Percentiles rank a stretch among this genome's conserved stretches.
Evolutionary conservation across 2,888 invertebrate species (phyloP).

Genomic region (Auanema sp.): DNA sequence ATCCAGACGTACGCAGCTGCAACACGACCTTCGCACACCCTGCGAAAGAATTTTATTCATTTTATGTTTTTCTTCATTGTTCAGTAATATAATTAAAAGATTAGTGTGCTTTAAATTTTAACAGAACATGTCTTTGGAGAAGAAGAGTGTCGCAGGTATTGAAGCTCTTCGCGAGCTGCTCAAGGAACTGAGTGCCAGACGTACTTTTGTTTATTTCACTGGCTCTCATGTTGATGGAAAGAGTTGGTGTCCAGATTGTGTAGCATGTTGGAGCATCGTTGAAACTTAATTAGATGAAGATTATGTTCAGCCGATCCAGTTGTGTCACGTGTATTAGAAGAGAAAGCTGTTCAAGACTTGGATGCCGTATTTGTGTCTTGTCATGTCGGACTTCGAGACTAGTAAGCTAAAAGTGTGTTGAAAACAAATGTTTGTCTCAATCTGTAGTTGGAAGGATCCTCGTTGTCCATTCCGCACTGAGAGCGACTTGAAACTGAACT

Average conservation of each 20-base stretch:
- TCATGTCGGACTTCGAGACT: slow-evolving; percentile 39
- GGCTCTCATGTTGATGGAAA: slow-evolving; percentile 40
- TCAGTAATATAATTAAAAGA: too few relatives aligned
- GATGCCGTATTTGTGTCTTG: slow-evolving; percentile 36
- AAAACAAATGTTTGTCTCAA: not conserved
- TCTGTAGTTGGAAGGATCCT: slow-evolving; percentile 43
- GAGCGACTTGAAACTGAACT: slow-evolving; percentile 32
- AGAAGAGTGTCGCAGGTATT: slow-evolving; percentile 10
- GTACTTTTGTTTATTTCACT: slow-evolving; percentile 43
- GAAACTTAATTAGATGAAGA: not conserved
- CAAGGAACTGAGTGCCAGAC: slow-evolving; percentile 16
- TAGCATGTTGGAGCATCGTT: slow-evolving; percentile 21
- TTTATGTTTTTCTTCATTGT: too few relatives aligned
- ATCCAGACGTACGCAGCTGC: too few relatives aligned
- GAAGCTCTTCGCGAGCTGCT: slow-evolving; percentile 1
- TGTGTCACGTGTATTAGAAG: slow-evolving; percentile 29
- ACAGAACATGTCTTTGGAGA: slow-evolving; percentile 7
- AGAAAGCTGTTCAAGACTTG: slow-evolving; percentile 15
- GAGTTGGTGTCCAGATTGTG: slow-evolving; percentile 58
- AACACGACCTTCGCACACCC: too few relatives aligned
- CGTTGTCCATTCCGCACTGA: slow-evolving; percentile 39
- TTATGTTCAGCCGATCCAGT: slow-evolving; percentile 42
- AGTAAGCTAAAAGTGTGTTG: slow-evolving; percentile 13
- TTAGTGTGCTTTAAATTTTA: too few relatives aligned
- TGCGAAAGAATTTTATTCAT: too few relatives aligned